Conservation (phyloP, 2,113 vertebrate genomes). For the Ramphastos sulfuratus region DNA sequence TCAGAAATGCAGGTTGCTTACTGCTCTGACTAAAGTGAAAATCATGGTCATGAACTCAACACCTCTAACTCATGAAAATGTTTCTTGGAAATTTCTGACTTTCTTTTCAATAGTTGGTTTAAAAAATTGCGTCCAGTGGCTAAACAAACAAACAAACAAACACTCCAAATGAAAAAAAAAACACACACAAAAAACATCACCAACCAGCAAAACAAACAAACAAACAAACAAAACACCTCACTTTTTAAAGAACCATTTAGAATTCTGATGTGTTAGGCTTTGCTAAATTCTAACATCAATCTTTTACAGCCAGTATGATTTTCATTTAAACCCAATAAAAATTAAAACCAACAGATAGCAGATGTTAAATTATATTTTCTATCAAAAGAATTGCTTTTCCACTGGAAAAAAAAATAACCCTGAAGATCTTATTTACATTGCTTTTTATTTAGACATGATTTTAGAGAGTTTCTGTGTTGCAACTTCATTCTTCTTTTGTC, state of each 20-base stretch:
- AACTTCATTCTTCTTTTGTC: not conserved
- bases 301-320: not conserved
- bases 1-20: slow-evolving; percentile 2
- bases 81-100: not conserved
- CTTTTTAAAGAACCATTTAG: not conserved
- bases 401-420: not conserved
- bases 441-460: not conserved
- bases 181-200: too few relatives aligned
- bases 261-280: not conserved
- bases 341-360: slow-evolving; percentile 26
- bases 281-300: not conserved
- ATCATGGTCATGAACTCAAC: not conserved
- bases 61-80: not conserved
- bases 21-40: slow-evolving; percentile 30
- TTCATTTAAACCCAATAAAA: slow-evolving; percentile 33
- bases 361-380: slow-evolving; percentile 27
- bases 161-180: too few relatives aligned
- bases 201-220: too few relatives aligned
- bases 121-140: not conserved
- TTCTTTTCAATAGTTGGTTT: not conserved
- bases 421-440: not conserved
- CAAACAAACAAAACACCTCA: too few relatives aligned
- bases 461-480: not conserved
- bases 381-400: not conserved
- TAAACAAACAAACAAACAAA: not conserved